phyloP scores from a whole-genome alignment of 2,888 invertebrate species.

The Andrena marginata region DNA sequence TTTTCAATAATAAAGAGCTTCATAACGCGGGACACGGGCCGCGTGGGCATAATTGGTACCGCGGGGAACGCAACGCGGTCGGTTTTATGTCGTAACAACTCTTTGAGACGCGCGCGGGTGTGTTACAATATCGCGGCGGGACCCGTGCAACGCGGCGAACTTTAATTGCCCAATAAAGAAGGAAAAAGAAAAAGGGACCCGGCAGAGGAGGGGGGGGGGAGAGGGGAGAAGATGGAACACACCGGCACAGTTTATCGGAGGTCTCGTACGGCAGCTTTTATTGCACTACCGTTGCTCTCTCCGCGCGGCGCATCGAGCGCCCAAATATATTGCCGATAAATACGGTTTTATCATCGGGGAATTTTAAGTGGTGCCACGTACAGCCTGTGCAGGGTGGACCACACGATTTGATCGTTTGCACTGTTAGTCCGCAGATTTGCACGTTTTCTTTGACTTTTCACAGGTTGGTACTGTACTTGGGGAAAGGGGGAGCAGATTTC shows the following conservation, averaged over 20 bases:
- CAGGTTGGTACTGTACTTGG: no score
- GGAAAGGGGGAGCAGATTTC: no score
- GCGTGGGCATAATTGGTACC: constrained; percentile 67
- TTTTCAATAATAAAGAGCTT: constrained; percentile 65
- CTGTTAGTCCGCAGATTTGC: no score
- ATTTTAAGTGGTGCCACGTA: constrained; percentile 65
- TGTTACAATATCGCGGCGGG: constrained; percentile 57
- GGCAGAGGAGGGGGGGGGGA: neutral
- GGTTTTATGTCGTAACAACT: constrained; percentile 63
- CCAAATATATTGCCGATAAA: constrained; percentile 72
- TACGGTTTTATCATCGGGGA: constrained; percentile 67
- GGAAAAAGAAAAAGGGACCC: constrained; percentile 2
- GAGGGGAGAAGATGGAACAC: neutral
- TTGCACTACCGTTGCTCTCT: constrained; percentile 56
- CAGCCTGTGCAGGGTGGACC: neutral
- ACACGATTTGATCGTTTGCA: no score
- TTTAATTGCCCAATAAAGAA: constrained; percentile 72
- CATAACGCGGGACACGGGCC: constrained; percentile 50
- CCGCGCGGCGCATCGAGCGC: constrained; percentile 37
- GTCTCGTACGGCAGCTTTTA: constrained; percentile 64
- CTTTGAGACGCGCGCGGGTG: constrained; percentile 42
- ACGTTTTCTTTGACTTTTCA: no score
- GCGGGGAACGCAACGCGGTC: constrained; percentile 44
- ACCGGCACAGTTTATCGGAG: constrained; percentile 66
- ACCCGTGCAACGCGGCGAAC: constrained; percentile 47